A percentile compares a stretch with the other conserved stretches of the same genome.
Evolutionary conservation across 2,113 vertebrate genomes (phyloP).

Genomic region (Sciurus niger): DNA sequence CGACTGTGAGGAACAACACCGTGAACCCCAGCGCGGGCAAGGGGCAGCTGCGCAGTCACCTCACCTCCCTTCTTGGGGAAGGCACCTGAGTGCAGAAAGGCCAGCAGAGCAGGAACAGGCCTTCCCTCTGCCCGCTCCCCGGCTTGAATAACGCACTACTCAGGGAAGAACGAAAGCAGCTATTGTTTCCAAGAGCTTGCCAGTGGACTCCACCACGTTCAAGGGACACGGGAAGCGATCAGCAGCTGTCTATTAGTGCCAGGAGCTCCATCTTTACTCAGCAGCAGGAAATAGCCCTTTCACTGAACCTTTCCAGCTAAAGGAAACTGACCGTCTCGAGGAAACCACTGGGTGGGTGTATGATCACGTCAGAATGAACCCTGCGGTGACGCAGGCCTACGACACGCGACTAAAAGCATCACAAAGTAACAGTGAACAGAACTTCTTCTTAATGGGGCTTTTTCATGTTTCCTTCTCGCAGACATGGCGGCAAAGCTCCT

Average conservation of each 20-base stretch:
- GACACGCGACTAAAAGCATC: not conserved
- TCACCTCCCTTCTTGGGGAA: too few relatives aligned
- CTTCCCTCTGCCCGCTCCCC: too few relatives aligned
- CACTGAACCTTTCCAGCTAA: constrained; percentile 14
- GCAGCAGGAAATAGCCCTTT: not conserved
- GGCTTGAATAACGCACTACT: too few relatives aligned
- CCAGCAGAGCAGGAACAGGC: not conserved
- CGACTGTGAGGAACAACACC: constrained; percentile 88
- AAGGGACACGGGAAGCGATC: rapidly evolving
- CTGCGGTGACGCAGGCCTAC: too few relatives aligned
- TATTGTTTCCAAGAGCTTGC: too few relatives aligned
- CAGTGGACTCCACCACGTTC: not conserved
- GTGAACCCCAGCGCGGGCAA: not conserved
- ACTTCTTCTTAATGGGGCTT: not conserved
- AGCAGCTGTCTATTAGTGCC: too few relatives aligned
- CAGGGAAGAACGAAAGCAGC: too few relatives aligned
- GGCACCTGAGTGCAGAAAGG: not conserved
- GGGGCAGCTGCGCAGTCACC: not conserved
- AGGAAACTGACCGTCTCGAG: not conserved
- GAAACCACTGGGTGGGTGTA: too few relatives aligned
- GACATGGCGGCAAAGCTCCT: not conserved
- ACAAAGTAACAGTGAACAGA: not conserved
- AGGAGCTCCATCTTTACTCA: not conserved
- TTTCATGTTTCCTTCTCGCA: not conserved
- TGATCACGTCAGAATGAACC: too few relatives aligned